These are phyloP conservation scores for Gopherus flavomarginatus DNA, from an alignment of 2,113 vertebrate genomes.

Conservation along the genomic window DNA sequence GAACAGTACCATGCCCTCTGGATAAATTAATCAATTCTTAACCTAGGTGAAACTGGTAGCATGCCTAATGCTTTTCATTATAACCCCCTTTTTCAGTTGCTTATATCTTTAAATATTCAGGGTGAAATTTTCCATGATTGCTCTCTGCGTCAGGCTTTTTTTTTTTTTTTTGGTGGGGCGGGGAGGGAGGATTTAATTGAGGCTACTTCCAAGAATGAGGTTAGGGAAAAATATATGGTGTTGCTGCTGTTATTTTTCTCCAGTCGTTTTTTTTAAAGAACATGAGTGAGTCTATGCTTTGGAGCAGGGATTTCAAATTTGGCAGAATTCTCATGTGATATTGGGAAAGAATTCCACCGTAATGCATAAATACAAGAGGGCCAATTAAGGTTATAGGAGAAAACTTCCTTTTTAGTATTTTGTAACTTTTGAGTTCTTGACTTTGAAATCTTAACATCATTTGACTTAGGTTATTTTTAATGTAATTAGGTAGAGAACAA, in stretches of 20 bases:
- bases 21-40: not conserved
- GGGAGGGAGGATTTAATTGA: not conserved
- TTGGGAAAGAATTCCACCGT: not conserved
- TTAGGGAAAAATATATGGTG: not conserved
- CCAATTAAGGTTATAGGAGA: not conserved
- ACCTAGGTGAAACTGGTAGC: rapidly evolving
- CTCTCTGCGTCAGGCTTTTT: not conserved
- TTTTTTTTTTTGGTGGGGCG: too few relatives aligned
- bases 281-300: rapidly evolving
- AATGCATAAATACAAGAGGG: not conserved
- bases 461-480: not conserved
- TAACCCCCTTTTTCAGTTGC: not conserved
- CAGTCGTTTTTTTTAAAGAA: not conserved
- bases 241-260: not conserved
- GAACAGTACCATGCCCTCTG: not conserved
- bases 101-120: not conserved
- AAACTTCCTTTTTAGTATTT: not conserved
- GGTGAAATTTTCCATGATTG: not conserved
- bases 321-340: rapidly evolving
- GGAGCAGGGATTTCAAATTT: not conserved
- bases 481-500: not conserved
- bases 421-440: not conserved
- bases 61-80: not conserved
- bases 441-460: not conserved
- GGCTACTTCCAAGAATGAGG: not conserved